Conservation (phyloP, 2,888 invertebrate genomes). For the Cheilosia grossa region DNA sequence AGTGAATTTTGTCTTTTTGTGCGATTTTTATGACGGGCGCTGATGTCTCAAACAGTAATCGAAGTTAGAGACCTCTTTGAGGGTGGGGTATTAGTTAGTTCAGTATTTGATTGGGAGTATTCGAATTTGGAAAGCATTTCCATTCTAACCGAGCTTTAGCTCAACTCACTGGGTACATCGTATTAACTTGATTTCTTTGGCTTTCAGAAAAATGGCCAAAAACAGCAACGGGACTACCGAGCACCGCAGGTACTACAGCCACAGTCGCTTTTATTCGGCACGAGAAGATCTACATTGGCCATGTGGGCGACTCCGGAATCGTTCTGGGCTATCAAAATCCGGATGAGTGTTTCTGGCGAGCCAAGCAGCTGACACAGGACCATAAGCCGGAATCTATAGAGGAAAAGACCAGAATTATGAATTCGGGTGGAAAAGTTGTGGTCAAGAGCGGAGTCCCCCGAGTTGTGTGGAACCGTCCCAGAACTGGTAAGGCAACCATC, state of each 20-base stretch:
- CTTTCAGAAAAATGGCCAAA: slow-evolving; percentile 95
- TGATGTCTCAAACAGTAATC: too few species aligned
- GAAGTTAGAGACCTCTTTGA: too few species aligned
- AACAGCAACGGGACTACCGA: slow-evolving; percentile 96
- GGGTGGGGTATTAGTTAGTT: too few species aligned
- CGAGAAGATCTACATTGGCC: slow-evolving; percentile 97
- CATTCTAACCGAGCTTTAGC: too few species aligned
- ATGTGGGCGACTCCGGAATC: slow-evolving; percentile 99
- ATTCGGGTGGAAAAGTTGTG: slow-evolving; percentile 91
- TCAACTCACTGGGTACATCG: too few species aligned
- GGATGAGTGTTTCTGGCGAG: slow-evolving; percentile 89
- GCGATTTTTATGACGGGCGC: too few species aligned
- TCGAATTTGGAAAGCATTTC: too few species aligned
- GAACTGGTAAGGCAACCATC: slow-evolving; percentile 85
- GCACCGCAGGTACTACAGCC: slow-evolving; percentile 98
- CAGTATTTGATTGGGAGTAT: too few species aligned
- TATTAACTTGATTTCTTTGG: slow-evolving; percentile 32
- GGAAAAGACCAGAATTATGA: slow-evolving; percentile 93
- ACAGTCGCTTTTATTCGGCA: slow-evolving; percentile 97
- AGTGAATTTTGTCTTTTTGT: too few species aligned
- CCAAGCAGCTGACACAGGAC: slow-evolving; percentile 93
- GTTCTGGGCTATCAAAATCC: slow-evolving; percentile 92
- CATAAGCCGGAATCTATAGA: slow-evolving; percentile 96
- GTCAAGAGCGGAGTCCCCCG: slow-evolving; percentile 94
- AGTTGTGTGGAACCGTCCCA: slow-evolving; percentile 98